Percentiles rank a stretch among this genome's conserved stretches.
Conservation (phyloP, 2,888 invertebrate genomes). For the Euplexia lucipara region DNA sequence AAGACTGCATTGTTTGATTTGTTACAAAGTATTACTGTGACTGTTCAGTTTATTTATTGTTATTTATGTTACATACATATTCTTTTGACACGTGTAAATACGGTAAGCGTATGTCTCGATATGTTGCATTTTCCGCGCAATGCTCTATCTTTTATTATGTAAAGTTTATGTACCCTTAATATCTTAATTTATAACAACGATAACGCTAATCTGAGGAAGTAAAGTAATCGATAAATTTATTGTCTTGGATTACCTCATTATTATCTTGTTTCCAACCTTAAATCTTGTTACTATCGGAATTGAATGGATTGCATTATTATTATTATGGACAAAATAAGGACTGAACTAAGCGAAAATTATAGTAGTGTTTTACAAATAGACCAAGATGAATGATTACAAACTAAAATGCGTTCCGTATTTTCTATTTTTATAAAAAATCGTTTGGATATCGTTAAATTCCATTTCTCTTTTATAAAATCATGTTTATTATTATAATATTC, state of each 20-base stretch:
- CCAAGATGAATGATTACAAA: constrained; percentile 34
- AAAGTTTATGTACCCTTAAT: constrained; percentile 37
- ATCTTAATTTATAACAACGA: constrained; percentile 54
- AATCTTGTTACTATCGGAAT: constrained; percentile 48
- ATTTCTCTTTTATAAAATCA: constrained; percentile 52
- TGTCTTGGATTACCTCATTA: constrained; percentile 28
- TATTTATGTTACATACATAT: constrained; percentile 50
- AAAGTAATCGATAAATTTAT: constrained; percentile 44
- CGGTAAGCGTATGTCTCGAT: constrained; percentile 37
- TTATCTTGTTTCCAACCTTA: constrained; percentile 42
- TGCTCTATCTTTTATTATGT: constrained; percentile 41
- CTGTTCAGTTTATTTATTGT: constrained; percentile 58
- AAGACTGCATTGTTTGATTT: constrained; percentile 42
- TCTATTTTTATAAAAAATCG: constrained; percentile 56
- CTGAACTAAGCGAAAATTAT: constrained; percentile 52
- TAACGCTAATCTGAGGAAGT: constrained; percentile 41
- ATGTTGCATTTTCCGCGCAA: constrained; percentile 33
- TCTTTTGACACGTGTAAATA: constrained; percentile 45
- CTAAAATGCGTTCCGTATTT: constrained; percentile 50
- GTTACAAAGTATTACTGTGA: constrained; percentile 47
- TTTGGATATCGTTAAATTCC: constrained; percentile 52
- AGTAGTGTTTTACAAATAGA: constrained; percentile 49
- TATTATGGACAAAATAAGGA: constrained; percentile 42
- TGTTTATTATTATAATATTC: constrained; percentile 37
- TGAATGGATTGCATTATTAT: constrained; percentile 35